Percentiles rank a stretch among this genome's conserved stretches.
Conservation (phyloP, 35 echinoderm and acorn worm genomes). For the Acanthaster planci region DNA sequence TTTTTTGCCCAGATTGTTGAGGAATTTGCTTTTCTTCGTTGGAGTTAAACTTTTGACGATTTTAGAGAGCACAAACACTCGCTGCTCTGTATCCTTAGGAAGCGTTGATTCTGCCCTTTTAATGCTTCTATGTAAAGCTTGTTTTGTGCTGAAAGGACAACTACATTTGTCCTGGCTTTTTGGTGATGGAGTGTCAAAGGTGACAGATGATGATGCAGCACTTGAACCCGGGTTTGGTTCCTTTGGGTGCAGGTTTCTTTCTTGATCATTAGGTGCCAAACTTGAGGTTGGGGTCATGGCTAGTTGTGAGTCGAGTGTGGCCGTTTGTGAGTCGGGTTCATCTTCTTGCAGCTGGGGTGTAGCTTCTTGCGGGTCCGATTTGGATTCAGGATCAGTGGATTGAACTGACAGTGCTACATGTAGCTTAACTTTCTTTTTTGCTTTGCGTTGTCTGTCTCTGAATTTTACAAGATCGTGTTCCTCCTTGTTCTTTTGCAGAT, state of each 20-base stretch:
- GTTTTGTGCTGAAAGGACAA: constrained; percentile 37
- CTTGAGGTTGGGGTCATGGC: not conserved
- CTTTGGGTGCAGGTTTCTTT: not conserved
- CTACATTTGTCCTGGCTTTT: not conserved
- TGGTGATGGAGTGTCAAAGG: not conserved
- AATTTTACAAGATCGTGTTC: not conserved
- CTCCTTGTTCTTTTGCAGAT: not conserved
- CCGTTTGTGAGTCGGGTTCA: not conserved
- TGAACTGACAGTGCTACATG: not conserved
- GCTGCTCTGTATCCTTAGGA: constrained; percentile 25
- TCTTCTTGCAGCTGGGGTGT: not conserved
- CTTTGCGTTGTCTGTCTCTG: not conserved
- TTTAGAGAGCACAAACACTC: constrained; percentile 27
- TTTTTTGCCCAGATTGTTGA: not conserved
- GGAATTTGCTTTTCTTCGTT: constrained; percentile 1
- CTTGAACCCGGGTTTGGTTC: not conserved
- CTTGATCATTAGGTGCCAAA: not conserved
- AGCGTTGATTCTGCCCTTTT: not conserved
- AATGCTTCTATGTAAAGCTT: constrained; percentile 10
- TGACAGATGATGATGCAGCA: not conserved
- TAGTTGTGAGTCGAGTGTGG: not conserved
- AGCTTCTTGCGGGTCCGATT: not conserved
- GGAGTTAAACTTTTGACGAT: constrained; percentile 27
- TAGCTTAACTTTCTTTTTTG: not conserved
- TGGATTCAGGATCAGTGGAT: not conserved